These are phyloP conservation scores for Halcyon chelicuti DNA, from an alignment of 2,797 vertebrate species.

Conservation along the genomic window DNA sequence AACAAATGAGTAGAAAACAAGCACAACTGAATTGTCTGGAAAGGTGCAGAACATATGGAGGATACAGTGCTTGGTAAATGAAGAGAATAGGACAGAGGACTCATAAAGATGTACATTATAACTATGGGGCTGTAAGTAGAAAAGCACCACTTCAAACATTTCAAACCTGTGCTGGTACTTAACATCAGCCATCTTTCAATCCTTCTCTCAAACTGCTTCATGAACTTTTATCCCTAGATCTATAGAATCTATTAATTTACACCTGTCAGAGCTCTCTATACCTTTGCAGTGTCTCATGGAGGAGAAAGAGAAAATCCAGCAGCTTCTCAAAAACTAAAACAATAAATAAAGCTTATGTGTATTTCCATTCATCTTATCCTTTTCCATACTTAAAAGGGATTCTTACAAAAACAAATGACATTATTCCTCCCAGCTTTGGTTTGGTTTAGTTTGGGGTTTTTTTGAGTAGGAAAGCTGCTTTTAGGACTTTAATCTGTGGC, in stretches of 20 bases:
- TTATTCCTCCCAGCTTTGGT: not conserved
- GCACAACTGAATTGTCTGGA: not conserved
- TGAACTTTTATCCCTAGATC: not conserved
- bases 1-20: not conserved
- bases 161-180: not conserved
- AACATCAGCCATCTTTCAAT: not conserved
- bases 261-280: not conserved
- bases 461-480: not conserved
- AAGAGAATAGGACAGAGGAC: not conserved
- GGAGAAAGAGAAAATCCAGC: not conserved
- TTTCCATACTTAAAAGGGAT: not conserved
- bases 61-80: not conserved
- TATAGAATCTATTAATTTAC: not conserved
- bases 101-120: not conserved
- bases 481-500: not conserved
- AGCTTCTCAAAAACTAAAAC: not conserved
- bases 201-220: not conserved
- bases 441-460: not conserved
- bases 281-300: not conserved
- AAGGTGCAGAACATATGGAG: not conserved
- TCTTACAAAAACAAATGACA: not conserved
- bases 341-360: not conserved
- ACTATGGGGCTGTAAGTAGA: not conserved
- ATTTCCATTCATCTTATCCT: not conserved
- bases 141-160: not conserved